Base-by-base conservation (phyloP, 2,797 vertebrate species). In the Sebastes itinus region DNA sequence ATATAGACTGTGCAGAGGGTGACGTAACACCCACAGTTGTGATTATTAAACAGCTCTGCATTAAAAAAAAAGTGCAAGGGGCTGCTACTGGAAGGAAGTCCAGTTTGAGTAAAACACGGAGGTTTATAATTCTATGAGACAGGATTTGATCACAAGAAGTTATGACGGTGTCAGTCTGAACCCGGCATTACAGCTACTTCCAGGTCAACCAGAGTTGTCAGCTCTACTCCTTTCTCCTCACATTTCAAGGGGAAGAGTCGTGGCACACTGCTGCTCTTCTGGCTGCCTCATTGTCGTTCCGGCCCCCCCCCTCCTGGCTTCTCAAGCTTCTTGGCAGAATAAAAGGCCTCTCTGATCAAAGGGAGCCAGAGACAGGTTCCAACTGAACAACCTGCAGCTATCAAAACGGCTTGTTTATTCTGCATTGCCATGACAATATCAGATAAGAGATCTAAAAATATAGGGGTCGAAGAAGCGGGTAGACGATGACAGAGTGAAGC, bases 361-460 rank as follows among this genome's bases (percentile, higher is more conserved):
- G 89, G 66, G 38, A 74, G 20, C 28, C 59, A 7, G 18, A 77
- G 80, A 87, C 78, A 81, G 86, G 75, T 83, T 87, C 65, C 66
- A 89, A 81, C 86, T 81, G 78, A 90, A 72, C 88, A 88, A 81
- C 69, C 84, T 80, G 78, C 74, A 71, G 82, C 85, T 82, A 90
- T 86, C 89, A 81, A 80, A 83, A 88, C 3, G 74, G 87, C 87
- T 86, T 94, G 92, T 95, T 95, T 95, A 94, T 83, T 87, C 89
- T 89, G 89, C 81, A 94, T 92, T 75, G 89, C 92, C 92, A 93
- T 95, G 94, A 93, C 90, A 71, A 93, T 91, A 93, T 93, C 92
- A 93, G 94, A 95, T 94, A 95, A 92, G 90, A 76, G 78, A 94
- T 92, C 89, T 90, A 91, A 94, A 94, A 93, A 94, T 93, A 93